phyloP scores from a whole-genome alignment of 1,140 invertebrate species.

The Glossosoma conforme region DNA sequence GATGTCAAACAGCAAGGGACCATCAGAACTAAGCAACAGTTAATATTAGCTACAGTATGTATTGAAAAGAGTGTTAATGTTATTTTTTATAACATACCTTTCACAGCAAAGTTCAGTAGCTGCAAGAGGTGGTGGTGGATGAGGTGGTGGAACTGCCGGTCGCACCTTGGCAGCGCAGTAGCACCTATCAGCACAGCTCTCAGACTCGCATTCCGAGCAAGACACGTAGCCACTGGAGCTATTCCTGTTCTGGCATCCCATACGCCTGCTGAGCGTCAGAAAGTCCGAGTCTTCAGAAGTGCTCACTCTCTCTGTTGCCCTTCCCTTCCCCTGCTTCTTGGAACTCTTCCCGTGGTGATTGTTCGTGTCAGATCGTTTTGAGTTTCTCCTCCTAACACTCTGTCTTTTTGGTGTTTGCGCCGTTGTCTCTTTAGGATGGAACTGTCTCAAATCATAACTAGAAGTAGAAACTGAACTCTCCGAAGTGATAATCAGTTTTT shows the following conservation, averaged over 20 bases:
- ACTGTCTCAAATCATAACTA: constrained; percentile 55
- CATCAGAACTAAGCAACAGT: no score
- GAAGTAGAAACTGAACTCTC: constrained; percentile 56
- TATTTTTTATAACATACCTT: constrained; percentile 11
- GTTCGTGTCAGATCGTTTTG: constrained; percentile 41
- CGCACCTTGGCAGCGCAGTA: constrained; percentile 53
- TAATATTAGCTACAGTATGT: no score
- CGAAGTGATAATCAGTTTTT: constrained; percentile 41
- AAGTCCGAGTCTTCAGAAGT: constrained; percentile 66
- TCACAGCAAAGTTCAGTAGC: constrained; percentile 20
- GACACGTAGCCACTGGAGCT: constrained; percentile 73
- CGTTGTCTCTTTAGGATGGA: constrained; percentile 50
- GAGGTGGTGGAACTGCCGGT: constrained; percentile 26
- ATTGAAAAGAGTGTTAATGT: no score
- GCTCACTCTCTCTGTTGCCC: constrained; percentile 48
- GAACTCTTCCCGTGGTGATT: constrained; percentile 36
- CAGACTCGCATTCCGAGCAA: constrained; percentile 81
- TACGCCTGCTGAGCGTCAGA: constrained; percentile 48
- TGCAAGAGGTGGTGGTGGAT: constrained; percentile 32
- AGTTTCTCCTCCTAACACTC: constrained; percentile 43
- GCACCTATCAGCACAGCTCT: constrained; percentile 71
- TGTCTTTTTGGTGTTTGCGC: constrained; percentile 40
- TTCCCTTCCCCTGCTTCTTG: constrained; percentile 42
- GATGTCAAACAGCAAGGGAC: no score
- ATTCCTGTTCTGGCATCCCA: constrained; percentile 59